These are phyloP conservation scores for Siphonodentalium dalli DNA, from an alignment of 2,888 invertebrate genomes.

Conservation along the genomic window DNA sequence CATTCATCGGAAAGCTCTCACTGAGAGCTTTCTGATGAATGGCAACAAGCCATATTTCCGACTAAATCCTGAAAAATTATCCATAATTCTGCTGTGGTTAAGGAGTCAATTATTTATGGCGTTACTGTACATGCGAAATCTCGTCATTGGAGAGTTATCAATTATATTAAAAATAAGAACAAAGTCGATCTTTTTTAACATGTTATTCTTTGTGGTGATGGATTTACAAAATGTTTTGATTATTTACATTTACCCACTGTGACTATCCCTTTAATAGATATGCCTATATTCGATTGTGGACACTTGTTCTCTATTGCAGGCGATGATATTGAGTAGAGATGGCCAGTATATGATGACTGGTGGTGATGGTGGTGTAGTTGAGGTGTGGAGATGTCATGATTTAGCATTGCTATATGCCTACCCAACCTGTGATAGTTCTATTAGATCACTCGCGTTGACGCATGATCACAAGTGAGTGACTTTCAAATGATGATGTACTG, in stretches of 20 bases:
- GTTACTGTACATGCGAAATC: too few relatives aligned
- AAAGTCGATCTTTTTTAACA: too few relatives aligned
- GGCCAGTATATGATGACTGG: conserved; percentile 99
- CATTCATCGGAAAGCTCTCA: too few relatives aligned
- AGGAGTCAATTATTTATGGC: too few relatives aligned
- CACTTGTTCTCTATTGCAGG: conserved; percentile 64
- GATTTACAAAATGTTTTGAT: too few relatives aligned
- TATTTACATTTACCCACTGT: too few relatives aligned
- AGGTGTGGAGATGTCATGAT: conserved; percentile 98
- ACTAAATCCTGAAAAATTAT: too few relatives aligned
- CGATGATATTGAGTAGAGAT: conserved; percentile 85
- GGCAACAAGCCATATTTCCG: too few relatives aligned
- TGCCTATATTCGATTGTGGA: background rate
- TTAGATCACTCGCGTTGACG: conserved; percentile 91
- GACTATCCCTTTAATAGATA: background rate
- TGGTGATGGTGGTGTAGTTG: conserved; percentile 95
- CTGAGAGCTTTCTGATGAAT: too few relatives aligned
- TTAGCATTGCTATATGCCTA: conserved; percentile 96
- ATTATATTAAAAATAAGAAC: too few relatives aligned
- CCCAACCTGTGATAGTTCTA: conserved; percentile 95
- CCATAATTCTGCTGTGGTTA: too few relatives aligned
- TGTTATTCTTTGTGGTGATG: background rate
- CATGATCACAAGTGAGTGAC: conserved; percentile 95
- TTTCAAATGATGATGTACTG: background rate
- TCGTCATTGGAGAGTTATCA: too few relatives aligned